Evolutionary conservation across 2,113 vertebrate species (phyloP).

Genomic region (Cebidichthys violaceus): DNA sequence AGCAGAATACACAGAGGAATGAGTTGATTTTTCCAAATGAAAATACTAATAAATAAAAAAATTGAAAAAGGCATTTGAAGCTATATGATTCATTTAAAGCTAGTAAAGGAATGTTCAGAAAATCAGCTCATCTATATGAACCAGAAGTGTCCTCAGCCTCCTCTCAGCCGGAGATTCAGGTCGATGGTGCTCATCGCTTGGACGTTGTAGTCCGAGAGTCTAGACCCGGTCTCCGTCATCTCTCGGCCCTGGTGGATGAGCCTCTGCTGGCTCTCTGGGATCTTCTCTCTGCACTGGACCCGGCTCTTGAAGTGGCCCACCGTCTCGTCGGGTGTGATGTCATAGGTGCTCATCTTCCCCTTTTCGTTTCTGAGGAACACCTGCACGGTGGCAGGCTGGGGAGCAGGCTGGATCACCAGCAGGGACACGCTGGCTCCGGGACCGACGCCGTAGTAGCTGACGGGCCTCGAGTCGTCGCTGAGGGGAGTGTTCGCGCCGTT

Average conservation of each 20-base stretch:
- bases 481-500: slow-evolving; percentile 52
- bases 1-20: background rate
- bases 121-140: background rate
- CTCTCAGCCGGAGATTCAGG: slow-evolving; percentile 66
- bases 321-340: slow-evolving; percentile 48
- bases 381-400: slow-evolving; percentile 37
- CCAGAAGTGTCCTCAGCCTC: slow-evolving; percentile 56
- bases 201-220: slow-evolving; percentile 72
- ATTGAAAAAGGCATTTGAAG: fast-evolving
- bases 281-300: slow-evolving; percentile 53
- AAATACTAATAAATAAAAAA: background rate
- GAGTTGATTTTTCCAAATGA: background rate
- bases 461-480: slow-evolving; percentile 3
- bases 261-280: slow-evolving; percentile 69
- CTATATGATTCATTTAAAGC: background rate
- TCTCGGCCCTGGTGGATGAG: slow-evolving; percentile 63
- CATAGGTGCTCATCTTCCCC: slow-evolving; percentile 48
- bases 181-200: slow-evolving; percentile 63
- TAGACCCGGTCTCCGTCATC: slow-evolving; percentile 23
- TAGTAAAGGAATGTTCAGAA: background rate
- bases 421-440: slow-evolving; percentile 63
- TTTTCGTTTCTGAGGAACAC: slow-evolving; percentile 76
- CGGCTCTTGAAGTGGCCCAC: slow-evolving; percentile 63
- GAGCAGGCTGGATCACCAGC: slow-evolving; percentile 53
- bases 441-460: slow-evolving; percentile 59